Base-by-base conservation (phyloP, 2,888 invertebrate species). In the Lymantria monacha region DNA sequence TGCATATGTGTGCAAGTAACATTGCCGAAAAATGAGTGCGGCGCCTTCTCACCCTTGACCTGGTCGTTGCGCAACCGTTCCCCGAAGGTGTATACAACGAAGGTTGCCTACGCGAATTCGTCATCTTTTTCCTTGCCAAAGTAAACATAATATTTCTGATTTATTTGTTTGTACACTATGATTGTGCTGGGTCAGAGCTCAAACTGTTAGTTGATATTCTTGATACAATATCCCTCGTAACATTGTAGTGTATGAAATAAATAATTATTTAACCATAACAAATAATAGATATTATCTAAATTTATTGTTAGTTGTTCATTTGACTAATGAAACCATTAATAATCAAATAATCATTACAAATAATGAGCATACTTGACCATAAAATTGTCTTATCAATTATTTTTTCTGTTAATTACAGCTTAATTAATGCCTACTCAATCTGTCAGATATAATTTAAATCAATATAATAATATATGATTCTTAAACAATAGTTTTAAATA, bases 31-130 rank as follows among this genome's bases (percentile, higher is more conserved):
- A 85, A 79, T 83, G 79, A 82, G 81, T 81, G 77, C 77, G 81
- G 72, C 80, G 79, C 75, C 81, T 77, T 76, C 65, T 69, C 76
- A 84, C 84, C 89, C 89, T 89, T 89, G 89, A 88, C 90, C 89
- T 65, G 81, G 66, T 41, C 14, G 69, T 88, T 89, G 80, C 82
- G 82, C 79, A 87, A 88, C 65, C 55, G 53, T 59, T 74, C 79
- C 83, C 70, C 70, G 75, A 78, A 81, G 82, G 80, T 79, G 78
- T 68, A 69, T 69, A 63, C 36, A 41, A 59, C 55, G 81, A 85
- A 87, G 87, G 86, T 80, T 78, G 64, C 45, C 59, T 58, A 53
- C 61, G 59, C 64, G 55, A 71, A 77, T 76, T 70, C 75, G 64
- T 74, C 83, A 83, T 82, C 76, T 77, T 77, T 76, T 81, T 83